Percentiles rank a stretch among this genome's conserved stretches.
Conservation (phyloP, 2,113 vertebrate species). For the Rhabdomys dilectus region DNA sequence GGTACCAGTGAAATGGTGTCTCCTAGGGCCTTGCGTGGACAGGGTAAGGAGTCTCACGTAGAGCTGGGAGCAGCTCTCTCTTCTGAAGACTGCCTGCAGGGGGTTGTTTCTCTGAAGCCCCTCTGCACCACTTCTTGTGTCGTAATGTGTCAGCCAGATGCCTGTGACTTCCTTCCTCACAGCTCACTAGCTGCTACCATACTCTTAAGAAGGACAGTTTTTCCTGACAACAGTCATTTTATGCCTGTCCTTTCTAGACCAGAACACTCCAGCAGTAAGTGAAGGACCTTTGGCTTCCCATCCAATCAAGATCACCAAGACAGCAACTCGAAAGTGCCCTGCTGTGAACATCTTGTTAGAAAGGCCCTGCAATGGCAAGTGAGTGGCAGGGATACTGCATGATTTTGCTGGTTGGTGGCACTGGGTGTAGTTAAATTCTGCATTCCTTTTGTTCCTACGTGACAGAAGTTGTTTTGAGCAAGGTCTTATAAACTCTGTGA, state of each 20-base stretch:
- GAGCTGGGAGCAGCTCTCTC: not conserved
- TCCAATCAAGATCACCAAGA: constrained; percentile 91
- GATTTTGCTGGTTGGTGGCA: not conserved
- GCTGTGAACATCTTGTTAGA: constrained; percentile 88
- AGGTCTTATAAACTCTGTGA: not conserved
- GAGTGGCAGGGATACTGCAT: constrained; percentile 75
- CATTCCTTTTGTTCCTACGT: not conserved
- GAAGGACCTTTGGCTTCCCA: constrained; percentile 87
- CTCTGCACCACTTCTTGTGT: not conserved
- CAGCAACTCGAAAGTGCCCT: constrained; percentile 68
- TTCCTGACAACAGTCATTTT: not conserved
- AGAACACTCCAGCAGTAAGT: constrained; percentile 30
- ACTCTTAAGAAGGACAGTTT: not conserved
- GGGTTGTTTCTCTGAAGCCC: not conserved
- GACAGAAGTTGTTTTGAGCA: constrained; percentile 8
- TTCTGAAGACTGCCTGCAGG: not conserved
- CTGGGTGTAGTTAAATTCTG: not conserved
- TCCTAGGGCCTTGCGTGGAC: not conserved
- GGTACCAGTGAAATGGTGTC: not conserved
- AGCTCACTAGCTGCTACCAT: not conserved
- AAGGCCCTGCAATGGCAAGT: constrained; percentile 89
- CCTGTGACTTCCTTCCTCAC: not conserved
- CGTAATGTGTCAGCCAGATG: not conserved
- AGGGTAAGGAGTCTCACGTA: not conserved
- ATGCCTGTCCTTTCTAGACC: constrained; percentile 79